Base-by-base conservation (phyloP, 2,113 vertebrate species). In the Chloropsis cyanopogon region DNA sequence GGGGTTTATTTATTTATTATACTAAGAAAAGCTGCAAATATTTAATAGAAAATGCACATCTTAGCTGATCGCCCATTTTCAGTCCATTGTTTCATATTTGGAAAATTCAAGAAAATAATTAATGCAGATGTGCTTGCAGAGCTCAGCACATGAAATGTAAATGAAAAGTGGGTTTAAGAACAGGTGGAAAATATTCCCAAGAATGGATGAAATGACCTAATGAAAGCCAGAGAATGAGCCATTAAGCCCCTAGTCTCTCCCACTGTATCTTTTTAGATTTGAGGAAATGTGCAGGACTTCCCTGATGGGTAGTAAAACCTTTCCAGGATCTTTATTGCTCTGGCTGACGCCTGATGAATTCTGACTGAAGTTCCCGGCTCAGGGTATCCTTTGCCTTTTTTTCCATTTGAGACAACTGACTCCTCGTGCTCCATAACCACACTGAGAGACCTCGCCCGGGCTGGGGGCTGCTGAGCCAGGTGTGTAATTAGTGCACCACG, bases 391-490 rank as follows among this genome's bases (percentile, higher is more conserved):
- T 33, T 59, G 37, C 61, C 31, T 85, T 53, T 85, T 64, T 29
- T 4, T 26, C 29, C 35, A 23, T 17, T 71, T 0, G 10, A 79
- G 49, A 71, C 33, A 37, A 5, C 56, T 31, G 42, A 25, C 44
- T 70, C 39, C 70, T 68, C 11, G 0, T 14, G 24, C 37, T 68
- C 37, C 31, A 3, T 35, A 39, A 54, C 78, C 81, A 70, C 76
- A 39, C 0, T 0, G 7, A 72, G 69, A 16, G 8, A 19, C 39
- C 33, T 17, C 3, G 18, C 64, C 37, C 6, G 4, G 35, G 47
- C 47, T 44, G 6, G 2, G 29, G 59, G 72, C 4, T 86, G 59
- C 25, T 10, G 19, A 76, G 57, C 76, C 82, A 72, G 61, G 9
- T 1, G 5, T 49, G 25, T 56, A 54, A 87, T 61, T 82, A 52